phyloP scores from a whole-genome alignment of 2,797 vertebrate species.

The Gila robusta region DNA sequence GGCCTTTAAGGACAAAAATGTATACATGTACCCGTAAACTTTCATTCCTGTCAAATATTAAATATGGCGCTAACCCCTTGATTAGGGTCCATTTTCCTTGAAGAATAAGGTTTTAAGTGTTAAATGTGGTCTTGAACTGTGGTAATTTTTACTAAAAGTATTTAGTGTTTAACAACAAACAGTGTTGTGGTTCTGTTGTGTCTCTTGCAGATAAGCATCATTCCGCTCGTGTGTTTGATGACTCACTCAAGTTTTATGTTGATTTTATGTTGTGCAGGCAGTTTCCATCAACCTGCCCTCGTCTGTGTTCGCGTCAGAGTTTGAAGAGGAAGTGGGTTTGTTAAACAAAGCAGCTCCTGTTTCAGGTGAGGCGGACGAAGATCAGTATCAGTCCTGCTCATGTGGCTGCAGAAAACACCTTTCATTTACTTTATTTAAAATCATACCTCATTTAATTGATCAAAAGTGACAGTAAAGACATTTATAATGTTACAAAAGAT shows the following conservation, averaged over 20 bases:
- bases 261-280: slow-evolving; percentile 71
- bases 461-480: neutral
- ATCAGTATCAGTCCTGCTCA: neutral
- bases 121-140: neutral
- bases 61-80: neutral
- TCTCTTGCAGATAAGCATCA: neutral
- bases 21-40: neutral
- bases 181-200: neutral
- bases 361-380: slow-evolving; percentile 81
- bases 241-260: neutral
- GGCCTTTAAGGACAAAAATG: neutral
- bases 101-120: neutral
- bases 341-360: slow-evolving; percentile 97
- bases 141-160: neutral
- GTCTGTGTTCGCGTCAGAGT: slow-evolving; percentile 96
- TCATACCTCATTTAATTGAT: neutral
- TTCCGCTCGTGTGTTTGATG: neutral
- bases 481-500: neutral
- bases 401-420: neutral
- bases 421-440: neutral
- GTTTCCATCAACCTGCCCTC: slow-evolving; percentile 90
- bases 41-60: neutral
- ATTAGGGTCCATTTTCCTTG: neutral
- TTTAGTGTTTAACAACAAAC: neutral
- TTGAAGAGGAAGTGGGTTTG: slow-evolving; percentile 96